Conservation (phyloP, 2,888 invertebrate species). For the Perithous albicinctus region DNA sequence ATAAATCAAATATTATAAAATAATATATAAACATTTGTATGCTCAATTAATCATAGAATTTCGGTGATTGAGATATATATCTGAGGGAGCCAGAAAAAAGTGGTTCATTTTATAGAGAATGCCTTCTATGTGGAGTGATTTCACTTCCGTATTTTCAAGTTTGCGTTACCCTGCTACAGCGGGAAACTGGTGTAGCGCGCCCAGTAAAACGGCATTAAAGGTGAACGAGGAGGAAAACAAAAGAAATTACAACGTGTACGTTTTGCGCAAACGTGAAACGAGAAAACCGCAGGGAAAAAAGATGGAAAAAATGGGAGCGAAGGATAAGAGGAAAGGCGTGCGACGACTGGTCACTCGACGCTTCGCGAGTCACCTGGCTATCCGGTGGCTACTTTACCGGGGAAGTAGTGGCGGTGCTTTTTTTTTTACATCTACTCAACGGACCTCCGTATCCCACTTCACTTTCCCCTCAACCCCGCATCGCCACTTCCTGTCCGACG, state of each 20-base stretch:
- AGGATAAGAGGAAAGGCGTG: constrained; percentile 7
- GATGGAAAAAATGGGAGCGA: background rate
- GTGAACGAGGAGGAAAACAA: background rate
- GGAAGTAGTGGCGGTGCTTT: background rate
- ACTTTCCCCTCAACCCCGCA: background rate
- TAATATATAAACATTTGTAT: no score
- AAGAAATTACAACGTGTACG: background rate
- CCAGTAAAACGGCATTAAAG: background rate
- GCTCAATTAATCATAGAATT: no score
- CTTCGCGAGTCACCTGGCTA: constrained; percentile 16
- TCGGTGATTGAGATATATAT: no score
- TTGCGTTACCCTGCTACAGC: background rate
- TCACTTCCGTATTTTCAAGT: background rate
- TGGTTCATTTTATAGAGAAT: no score
- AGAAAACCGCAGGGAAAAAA: background rate
- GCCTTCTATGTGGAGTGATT: background rate
- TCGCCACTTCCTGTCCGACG: constrained; percentile 1
- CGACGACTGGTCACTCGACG: constrained; percentile 14
- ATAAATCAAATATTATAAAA: no score
- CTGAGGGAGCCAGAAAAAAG: no score
- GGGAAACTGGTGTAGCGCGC: background rate
- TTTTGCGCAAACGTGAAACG: background rate
- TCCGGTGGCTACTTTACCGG: constrained; percentile 20
- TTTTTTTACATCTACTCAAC: constrained; percentile 5
- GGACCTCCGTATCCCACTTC: background rate